phyloP scores from a whole-genome alignment of 2,888 invertebrate species.

The Acrobasis repandana region DNA sequence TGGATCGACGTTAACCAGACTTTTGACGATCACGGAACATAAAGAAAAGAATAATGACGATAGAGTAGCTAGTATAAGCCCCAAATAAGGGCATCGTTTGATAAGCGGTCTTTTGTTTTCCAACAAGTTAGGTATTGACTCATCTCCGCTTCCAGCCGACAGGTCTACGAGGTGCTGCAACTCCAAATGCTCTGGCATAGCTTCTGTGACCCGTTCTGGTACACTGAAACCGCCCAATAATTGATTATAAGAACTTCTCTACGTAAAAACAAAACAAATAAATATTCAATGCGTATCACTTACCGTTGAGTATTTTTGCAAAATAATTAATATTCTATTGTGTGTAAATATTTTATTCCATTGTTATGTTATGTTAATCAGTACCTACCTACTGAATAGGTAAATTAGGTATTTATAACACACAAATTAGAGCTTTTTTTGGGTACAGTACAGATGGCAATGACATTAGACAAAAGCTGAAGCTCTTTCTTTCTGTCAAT shows the following conservation, averaged over 20 bases:
- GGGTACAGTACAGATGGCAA: no score
- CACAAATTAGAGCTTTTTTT: no score
- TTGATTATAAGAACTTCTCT: background rate
- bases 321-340: background rate
- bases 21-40: conserved; percentile 95
- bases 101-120: conserved; percentile 75
- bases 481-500: no score
- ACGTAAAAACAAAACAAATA: background rate
- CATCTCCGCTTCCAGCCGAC: conserved; percentile 76
- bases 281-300: background rate
- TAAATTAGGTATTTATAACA: no score
- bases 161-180: conserved; percentile 90
- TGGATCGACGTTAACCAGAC: conserved; percentile 92
- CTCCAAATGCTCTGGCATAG: conserved; percentile 90
- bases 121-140: conserved; percentile 66
- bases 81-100: conserved; percentile 89
- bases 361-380: background rate
- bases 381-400: background rate
- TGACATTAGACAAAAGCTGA: no score
- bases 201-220: conserved; percentile 24
- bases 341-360: background rate
- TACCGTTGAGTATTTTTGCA: background rate
- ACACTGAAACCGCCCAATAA: conserved; percentile 8
- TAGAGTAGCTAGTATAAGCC: conserved; percentile 91
- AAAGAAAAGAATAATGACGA: conserved; percentile 95